These are phyloP conservation scores for Rhadinocentrus ornatus DNA, from an alignment of 2,797 vertebrate genomes.

Conservation along the genomic window DNA sequence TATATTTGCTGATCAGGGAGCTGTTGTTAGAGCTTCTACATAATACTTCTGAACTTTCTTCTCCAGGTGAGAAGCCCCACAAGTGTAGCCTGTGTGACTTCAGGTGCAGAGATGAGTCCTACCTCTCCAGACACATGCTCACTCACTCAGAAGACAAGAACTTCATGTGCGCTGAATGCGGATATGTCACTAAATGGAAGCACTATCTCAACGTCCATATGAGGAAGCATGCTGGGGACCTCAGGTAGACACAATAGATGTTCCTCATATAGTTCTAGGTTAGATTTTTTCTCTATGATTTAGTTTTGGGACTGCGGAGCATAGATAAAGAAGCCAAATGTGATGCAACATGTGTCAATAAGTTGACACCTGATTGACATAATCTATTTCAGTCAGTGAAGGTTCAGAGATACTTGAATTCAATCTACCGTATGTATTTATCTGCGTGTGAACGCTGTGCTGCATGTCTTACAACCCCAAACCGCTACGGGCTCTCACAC, in stretches of 20 bases:
- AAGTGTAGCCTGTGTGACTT: slow-evolving; percentile 95
- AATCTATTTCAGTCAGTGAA: too few relatives aligned
- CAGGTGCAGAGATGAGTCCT: slow-evolving; percentile 94
- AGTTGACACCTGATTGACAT: too few relatives aligned
- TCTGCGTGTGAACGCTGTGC: too few relatives aligned
- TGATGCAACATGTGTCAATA: background rate
- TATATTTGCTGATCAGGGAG: background rate
- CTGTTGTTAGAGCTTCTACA: background rate
- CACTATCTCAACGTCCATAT: slow-evolving; percentile 97
- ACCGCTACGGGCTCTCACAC: too few relatives aligned
- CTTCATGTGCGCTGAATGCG: slow-evolving; percentile 97
- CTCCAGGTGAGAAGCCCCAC: slow-evolving; percentile 93
- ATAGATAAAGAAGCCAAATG: background rate
- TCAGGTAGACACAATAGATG: slow-evolving; percentile 81
- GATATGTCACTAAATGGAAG: slow-evolving; percentile 99
- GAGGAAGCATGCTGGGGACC: slow-evolving; percentile 96
- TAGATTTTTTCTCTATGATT: background rate
- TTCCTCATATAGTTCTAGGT: background rate
- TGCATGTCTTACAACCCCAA: too few relatives aligned
- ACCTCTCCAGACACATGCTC: slow-evolving; percentile 97
- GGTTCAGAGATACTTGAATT: too few relatives aligned
- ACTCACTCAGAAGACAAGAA: slow-evolving; percentile 93
- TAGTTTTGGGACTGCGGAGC: background rate
- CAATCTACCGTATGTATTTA: too few relatives aligned
- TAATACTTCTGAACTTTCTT: background rate